phyloP scores from a whole-genome alignment of 2,113 vertebrate genomes.

The Pachyramphus minor region DNA sequence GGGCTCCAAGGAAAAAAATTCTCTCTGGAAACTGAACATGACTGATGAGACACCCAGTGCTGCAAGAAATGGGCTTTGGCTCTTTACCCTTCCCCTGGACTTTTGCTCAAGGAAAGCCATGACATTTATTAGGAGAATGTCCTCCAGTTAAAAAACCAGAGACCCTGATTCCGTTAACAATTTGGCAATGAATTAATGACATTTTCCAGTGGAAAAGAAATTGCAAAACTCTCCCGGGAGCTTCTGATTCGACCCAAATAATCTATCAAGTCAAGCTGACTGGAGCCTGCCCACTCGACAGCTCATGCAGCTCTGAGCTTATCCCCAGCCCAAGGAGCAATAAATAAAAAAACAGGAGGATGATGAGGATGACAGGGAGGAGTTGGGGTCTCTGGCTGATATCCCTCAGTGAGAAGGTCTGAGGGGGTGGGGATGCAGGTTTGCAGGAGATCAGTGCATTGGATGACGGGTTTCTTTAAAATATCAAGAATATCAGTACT shows the following conservation, averaged over 20 bases:
- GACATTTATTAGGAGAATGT: not conserved
- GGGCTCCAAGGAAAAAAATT: not conserved
- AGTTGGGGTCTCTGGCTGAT: accelerated
- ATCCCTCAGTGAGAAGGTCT: not conserved
- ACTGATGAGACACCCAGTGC: not conserved
- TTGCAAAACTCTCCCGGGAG: conserved; percentile 13
- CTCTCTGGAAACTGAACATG: accelerated
- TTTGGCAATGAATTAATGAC: conserved; percentile 24
- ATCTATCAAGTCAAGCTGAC: not conserved
- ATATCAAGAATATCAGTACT: not conserved
- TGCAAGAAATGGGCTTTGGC: not conserved
- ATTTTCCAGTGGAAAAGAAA: conserved; percentile 41
- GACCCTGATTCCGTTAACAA: not conserved
- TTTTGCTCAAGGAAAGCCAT: not conserved
- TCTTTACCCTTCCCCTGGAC: not conserved
- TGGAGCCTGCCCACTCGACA: not conserved
- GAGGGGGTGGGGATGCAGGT: not conserved
- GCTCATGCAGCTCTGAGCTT: not conserved
- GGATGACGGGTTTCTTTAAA: not conserved
- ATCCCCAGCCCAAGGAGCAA: not conserved
- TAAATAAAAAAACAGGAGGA: not conserved
- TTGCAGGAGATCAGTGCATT: not conserved
- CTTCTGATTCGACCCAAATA: not conserved
- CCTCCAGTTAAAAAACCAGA: not conserved
- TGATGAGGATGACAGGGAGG: accelerated